Percentiles rank a stretch among this genome's conserved stretches.
phyloP scores from a whole-genome alignment of 2,888 invertebrate genomes.

The Nomada fabriciana region DNA sequence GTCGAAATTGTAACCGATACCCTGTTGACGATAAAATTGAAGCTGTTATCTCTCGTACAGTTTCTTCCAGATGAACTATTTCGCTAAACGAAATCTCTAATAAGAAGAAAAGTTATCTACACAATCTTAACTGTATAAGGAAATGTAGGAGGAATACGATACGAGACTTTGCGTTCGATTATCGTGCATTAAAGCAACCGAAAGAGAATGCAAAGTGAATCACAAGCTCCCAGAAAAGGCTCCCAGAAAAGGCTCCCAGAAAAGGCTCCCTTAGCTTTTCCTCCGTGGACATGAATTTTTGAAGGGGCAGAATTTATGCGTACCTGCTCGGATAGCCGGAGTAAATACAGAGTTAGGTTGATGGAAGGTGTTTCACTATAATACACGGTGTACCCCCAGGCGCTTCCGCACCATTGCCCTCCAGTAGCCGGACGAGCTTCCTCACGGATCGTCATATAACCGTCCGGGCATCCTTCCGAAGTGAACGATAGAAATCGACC shows the following conservation, averaged over 20 bases:
- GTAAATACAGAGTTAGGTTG: constrained; percentile 90
- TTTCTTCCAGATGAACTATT: too few relatives aligned
- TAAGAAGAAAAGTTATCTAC: too few relatives aligned
- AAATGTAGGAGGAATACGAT: neutral
- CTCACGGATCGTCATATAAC: constrained; percentile 92
- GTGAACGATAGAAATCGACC: constrained; percentile 92
- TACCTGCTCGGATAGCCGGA: constrained; percentile 91
- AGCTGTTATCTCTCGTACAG: too few relatives aligned
- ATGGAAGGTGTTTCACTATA: constrained; percentile 93
- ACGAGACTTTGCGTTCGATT: neutral
- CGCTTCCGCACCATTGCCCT: constrained; percentile 93
- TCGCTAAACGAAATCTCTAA: too few relatives aligned
- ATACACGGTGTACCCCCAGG: constrained; percentile 94
- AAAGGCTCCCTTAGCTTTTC: neutral
- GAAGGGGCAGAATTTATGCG: constrained; percentile 56
- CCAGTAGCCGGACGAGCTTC: constrained; percentile 89
- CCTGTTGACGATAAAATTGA: constrained; percentile 83
- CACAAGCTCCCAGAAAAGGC: neutral
- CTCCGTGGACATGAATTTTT: neutral
- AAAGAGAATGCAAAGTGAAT: neutral
- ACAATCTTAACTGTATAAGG: neutral
- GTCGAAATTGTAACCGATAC: constrained; percentile 92
- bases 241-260: neutral
- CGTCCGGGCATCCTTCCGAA: constrained; percentile 91
- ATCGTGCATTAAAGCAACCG: neutral